Percentiles rank a stretch among this genome's conserved stretches.
Evolutionary conservation across 1,140 invertebrate species (phyloP).

Genomic region (Drosophila teissieri): DNA sequence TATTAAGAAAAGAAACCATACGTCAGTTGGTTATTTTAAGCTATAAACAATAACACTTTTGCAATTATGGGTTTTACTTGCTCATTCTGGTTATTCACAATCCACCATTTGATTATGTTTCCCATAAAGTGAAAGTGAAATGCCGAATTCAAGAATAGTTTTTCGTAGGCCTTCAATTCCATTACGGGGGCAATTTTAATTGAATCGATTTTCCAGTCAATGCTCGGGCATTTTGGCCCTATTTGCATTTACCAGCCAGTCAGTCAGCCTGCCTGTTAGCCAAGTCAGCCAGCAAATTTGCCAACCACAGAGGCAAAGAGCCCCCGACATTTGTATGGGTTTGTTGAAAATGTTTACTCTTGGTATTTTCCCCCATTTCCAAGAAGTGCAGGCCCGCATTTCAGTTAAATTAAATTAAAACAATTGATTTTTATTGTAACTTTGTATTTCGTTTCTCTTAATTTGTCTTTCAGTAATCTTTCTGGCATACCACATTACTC

Average conservation of each 20-base stretch:
- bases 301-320: constrained; percentile 30
- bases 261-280: constrained; percentile 6
- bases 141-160: background rate
- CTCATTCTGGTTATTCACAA: background rate
- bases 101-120: background rate
- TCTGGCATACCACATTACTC: constrained; percentile 43
- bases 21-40: background rate
- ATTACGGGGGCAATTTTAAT: constrained; percentile 42
- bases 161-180: background rate
- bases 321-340: constrained; percentile 40
- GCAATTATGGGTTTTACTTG: background rate
- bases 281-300: constrained; percentile 33
- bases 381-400: constrained; percentile 31
- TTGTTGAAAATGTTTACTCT: constrained; percentile 36
- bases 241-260: constrained; percentile 10
- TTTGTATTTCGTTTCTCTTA: constrained; percentile 10
- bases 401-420: constrained; percentile 80
- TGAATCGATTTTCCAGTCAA: constrained; percentile 61
- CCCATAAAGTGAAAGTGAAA: background rate
- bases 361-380: constrained; percentile 9
- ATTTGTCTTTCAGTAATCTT: constrained; percentile 61
- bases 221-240: constrained; percentile 11
- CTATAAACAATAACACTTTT: constrained; percentile 5
- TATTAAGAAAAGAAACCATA: constrained; percentile 10
- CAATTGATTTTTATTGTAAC: constrained; percentile 71